A percentile compares a stretch with the other conserved stretches of the same genome.
Evolutionary conservation across 2,113 vertebrate species (phyloP).

Genomic region (Malaclemys terrapin): DNA sequence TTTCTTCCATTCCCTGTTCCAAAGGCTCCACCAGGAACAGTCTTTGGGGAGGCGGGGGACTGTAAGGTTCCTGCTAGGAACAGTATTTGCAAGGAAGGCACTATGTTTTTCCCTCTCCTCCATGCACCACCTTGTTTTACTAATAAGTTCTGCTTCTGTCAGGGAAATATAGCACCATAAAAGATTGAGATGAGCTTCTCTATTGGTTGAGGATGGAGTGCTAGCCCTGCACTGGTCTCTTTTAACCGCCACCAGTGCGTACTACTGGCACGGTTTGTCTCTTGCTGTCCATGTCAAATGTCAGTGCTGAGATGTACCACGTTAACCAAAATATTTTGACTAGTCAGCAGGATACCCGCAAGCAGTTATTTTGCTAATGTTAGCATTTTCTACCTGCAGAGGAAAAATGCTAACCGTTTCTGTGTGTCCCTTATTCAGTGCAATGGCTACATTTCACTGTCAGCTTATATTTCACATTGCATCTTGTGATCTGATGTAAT

Average conservation of each 20-base stretch:
- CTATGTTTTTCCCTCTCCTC: neutral
- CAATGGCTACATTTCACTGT: neutral
- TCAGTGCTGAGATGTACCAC: neutral
- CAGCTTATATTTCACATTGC: neutral
- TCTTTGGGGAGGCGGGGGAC: neutral
- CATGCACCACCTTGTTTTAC: neutral
- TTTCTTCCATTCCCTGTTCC: neutral
- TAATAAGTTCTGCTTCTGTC: neutral
- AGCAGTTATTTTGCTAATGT: conserved; percentile 20
- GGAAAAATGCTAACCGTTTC: conserved; percentile 2
- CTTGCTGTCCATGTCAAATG: neutral
- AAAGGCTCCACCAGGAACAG: neutral
- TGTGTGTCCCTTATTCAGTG: neutral
- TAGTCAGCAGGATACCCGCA: conserved; percentile 3
- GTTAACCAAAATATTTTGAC: neutral
- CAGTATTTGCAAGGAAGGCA: neutral
- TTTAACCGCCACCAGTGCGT: neutral
- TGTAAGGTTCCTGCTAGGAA: neutral
- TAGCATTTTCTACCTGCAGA: neutral
- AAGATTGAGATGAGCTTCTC: neutral
- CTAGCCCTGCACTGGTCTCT: neutral
- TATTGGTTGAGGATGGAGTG: neutral
- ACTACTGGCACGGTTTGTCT: neutral
- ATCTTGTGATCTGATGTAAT: neutral
- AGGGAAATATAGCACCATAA: neutral